Conservation (phyloP, 2,797 vertebrate genomes). For the Epinephelus malabaricus region DNA sequence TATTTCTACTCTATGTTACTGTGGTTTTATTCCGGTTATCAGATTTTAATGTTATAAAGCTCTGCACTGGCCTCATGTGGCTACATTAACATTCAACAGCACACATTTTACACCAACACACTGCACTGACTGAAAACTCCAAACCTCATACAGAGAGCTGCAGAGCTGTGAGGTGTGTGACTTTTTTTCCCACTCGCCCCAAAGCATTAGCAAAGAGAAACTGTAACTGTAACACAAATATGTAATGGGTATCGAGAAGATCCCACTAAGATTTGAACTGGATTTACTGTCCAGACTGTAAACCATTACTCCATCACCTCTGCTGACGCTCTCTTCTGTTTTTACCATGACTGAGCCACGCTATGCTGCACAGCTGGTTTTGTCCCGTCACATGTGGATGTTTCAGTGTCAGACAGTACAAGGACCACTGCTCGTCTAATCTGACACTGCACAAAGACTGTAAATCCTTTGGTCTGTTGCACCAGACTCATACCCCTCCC, state of each 20-base stretch:
- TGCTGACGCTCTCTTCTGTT: constrained; percentile 3
- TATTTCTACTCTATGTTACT: constrained; percentile 50
- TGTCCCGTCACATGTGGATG: constrained; percentile 11
- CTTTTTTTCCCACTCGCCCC: not conserved
- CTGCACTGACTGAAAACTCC: constrained; percentile 40
- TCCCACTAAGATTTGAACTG: constrained; percentile 55
- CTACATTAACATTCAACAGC: constrained; percentile 28
- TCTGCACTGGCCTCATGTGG: constrained; percentile 44
- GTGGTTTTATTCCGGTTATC: constrained; percentile 51
- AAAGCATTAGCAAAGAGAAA: constrained; percentile 24
- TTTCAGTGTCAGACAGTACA: constrained; percentile 13
- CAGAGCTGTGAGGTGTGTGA: constrained; percentile 13
- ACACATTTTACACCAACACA: constrained; percentile 39
- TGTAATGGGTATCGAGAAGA: constrained; percentile 10
- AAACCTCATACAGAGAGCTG: constrained; percentile 18
- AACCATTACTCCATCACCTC: constrained; percentile 48
- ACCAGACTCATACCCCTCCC: constrained; percentile 34
- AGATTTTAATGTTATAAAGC: constrained; percentile 46
- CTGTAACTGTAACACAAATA: constrained; percentile 17
- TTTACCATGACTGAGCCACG: constrained; percentile 32
- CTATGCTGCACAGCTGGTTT: constrained; percentile 35
- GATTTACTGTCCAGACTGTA: constrained; percentile 61
- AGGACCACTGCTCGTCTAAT: constrained; percentile 41
- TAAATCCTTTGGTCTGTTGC: constrained; percentile 46
- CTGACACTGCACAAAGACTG: constrained; percentile 45